Percentiles rank a stretch among this genome's conserved stretches.
These are phyloP conservation scores for Pavo muticus DNA, from an alignment of 2,113 vertebrate species.

Conservation along the genomic window DNA sequence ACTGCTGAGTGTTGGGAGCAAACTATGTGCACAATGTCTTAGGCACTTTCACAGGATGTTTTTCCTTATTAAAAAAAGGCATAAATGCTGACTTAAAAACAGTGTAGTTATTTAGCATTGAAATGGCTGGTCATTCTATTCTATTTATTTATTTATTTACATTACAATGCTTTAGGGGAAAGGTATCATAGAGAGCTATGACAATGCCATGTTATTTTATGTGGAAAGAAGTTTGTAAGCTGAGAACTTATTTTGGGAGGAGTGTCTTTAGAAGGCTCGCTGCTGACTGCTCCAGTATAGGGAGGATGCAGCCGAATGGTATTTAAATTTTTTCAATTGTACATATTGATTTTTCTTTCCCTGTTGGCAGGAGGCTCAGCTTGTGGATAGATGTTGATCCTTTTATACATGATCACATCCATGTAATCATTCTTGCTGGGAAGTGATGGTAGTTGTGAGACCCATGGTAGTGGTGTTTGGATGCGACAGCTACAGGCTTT, in stretches of 20 bases:
- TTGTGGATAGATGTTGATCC: not conserved
- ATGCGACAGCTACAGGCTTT: not conserved
- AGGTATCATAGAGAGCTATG: not conserved
- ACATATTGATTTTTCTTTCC: not conserved
- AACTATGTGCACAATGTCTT: not conserved
- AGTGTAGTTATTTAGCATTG: not conserved
- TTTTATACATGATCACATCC: not conserved
- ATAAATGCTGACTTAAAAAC: not conserved
- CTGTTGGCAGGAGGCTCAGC: not conserved
- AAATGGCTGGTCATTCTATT: not conserved
- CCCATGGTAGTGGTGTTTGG: not conserved
- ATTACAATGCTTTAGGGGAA: not conserved
- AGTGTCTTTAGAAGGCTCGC: not conserved
- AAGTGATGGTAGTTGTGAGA: not conserved
- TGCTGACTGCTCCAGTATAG: not conserved
- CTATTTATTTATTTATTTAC: not conserved
- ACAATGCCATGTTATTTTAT: not conserved
- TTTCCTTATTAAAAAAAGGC: fast-evolving
- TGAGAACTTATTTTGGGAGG: constrained; percentile 40
- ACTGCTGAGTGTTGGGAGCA: not conserved
- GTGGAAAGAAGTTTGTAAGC: not conserved
- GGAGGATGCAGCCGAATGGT: not conserved
- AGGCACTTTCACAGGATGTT: not conserved
- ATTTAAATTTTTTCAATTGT: not conserved
- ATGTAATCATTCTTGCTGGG: not conserved